Percentiles rank a stretch among this genome's conserved stretches.
These are phyloP conservation scores for Semaprochilodus insignis DNA, from an alignment of 2,797 vertebrate species.

Conservation along the genomic window DNA sequence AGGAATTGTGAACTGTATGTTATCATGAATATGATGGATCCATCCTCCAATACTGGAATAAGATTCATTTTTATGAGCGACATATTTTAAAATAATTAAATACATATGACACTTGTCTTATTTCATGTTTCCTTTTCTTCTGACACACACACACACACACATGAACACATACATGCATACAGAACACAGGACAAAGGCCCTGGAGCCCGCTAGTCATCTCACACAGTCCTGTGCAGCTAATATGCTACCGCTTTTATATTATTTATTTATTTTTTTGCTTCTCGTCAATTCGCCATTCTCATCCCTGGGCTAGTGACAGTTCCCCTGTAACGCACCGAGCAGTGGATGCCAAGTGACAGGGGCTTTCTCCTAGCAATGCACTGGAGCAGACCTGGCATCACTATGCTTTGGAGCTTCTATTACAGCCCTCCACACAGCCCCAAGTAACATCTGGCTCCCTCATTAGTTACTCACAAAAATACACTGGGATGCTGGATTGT, in stretches of 20 bases:
- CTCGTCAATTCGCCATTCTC: slow-evolving; percentile 65
- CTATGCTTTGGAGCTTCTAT: slow-evolving; percentile 8
- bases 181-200: slow-evolving; percentile 26
- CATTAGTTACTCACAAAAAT: background rate
- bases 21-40: background rate
- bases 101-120: no score
- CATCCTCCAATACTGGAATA: no score
- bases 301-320: slow-evolving; percentile 59
- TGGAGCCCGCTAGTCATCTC: slow-evolving; percentile 60
- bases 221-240: slow-evolving; percentile 60
- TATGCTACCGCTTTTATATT: slow-evolving; percentile 61
- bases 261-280: slow-evolving; percentile 61
- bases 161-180: background rate
- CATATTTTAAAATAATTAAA: background rate
- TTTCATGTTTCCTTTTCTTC: background rate
- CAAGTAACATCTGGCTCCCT: no score
- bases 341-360: slow-evolving; percentile 53
- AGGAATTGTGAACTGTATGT: background rate
- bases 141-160: background rate
- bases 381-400: slow-evolving; percentile 34
- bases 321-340: slow-evolving; percentile 22
- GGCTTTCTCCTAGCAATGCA: slow-evolving; percentile 41
- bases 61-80: background rate
- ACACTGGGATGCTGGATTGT: background rate
- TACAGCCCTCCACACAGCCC: background rate